These are phyloP conservation scores for Pongo abelii DNA, from an alignment of 2,113 vertebrate genomes.

Conservation along the genomic window DNA sequence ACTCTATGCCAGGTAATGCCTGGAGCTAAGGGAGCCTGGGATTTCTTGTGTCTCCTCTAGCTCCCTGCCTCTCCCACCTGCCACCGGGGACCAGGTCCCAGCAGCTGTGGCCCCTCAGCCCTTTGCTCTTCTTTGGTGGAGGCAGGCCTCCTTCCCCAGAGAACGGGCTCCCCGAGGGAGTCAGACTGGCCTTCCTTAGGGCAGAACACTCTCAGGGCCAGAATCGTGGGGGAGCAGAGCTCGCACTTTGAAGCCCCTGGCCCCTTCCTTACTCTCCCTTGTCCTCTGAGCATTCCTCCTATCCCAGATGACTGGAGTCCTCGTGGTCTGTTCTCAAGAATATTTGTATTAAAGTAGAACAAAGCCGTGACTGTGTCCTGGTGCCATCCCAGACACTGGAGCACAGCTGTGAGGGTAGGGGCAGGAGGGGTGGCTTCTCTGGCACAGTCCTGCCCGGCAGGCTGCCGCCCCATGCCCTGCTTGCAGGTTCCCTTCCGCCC, in stretches of 20 bases:
- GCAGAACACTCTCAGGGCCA: neutral
- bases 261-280: neutral
- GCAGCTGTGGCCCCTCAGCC: neutral
- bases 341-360: neutral
- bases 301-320: neutral
- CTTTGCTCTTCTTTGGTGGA: neutral
- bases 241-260: neutral
- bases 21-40: neutral
- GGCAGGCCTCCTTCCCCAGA: neutral
- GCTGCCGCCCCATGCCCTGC: neutral
- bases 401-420: too few relatives aligned
- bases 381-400: too few relatives aligned
- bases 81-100: neutral
- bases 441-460: neutral
- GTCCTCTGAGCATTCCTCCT: neutral
- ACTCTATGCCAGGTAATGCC: neutral
- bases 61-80: too few relatives aligned
- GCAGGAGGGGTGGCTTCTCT: neutral
- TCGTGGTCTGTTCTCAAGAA: neutral
- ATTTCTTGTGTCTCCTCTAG: neutral
- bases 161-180: neutral
- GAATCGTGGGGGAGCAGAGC: neutral
- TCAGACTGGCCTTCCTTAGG: neutral
- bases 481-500: fast-evolving
- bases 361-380: neutral